Evolutionary conservation across 2,888 invertebrate species (phyloP), one percentile per base, ranked within the genome.

Genomic region (Zeuzera pyrina): DNA sequence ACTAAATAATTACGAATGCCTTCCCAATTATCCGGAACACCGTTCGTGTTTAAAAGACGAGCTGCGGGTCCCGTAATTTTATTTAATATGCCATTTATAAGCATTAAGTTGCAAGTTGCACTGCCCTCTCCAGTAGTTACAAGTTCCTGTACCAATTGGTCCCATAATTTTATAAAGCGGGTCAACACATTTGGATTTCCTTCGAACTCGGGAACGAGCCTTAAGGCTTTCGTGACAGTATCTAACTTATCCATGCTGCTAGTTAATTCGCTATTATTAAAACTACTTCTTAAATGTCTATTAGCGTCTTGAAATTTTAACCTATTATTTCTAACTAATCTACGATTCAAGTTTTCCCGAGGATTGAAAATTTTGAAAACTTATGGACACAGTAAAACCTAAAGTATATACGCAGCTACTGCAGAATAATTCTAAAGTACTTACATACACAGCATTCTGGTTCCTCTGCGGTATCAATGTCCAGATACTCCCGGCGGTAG

Each of bases 51-150:
- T 8, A 40, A 42, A 11, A 35, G 31, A 10, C 35, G 19, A 8
- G 45, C 45, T 12, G 45, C 42, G 26, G 26, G 26, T 3, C 26
- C 26, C 6, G 26, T 26, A 10, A 26, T 12, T 12, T 26, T 26
- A n/a, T 46, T 47, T 33, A 49, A 27, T 4, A 44, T 43, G 4
- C 42, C 43, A 11, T 48, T 40, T 14, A 40, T 2, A 15, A 15
- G 26, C 3, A 12, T 5, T 10, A 26, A 26, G 15, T 30, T 30
- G 11, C 23, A 13, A 14, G 23, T 14, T 30, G 22, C 30, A 12
- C 12, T 10, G 10, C 30, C 30, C 8, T 13, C 12, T 7, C 13
- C 23, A 8, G 19, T 12, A 10, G 12, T 8, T 33, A 36, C 6
- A 12, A 31, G 35, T 3, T 13, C 12, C 24, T 33, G 5, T 15